Evolutionary conservation across 2,113 vertebrate genomes (phyloP).

Genomic region (Urocolius indicus): DNA sequence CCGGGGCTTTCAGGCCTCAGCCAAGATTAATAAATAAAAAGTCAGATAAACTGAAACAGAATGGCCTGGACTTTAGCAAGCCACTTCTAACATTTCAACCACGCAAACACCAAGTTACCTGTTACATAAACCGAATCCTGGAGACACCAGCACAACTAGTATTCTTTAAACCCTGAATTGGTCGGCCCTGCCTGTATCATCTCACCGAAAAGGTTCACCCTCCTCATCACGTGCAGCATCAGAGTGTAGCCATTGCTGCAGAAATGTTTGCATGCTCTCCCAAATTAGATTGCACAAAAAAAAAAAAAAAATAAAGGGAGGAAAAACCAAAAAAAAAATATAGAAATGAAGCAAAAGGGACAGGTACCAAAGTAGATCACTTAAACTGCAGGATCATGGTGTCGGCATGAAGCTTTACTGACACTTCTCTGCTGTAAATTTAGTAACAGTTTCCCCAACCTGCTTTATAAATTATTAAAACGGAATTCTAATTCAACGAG

Average conservation of each 20-base stretch:
- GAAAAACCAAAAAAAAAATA: not conserved
- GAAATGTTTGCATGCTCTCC: conserved; percentile 21
- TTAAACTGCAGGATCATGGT: conserved; percentile 72
- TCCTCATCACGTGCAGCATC: conserved; percentile 24
- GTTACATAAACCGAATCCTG: conserved; percentile 49
- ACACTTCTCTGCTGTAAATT: conserved; percentile 70
- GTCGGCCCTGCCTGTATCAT: not conserved
- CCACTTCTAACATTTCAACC: conserved; percentile 36
- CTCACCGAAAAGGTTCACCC: not conserved
- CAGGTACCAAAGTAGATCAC: conserved; percentile 45
- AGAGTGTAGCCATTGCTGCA: conserved; percentile 35
- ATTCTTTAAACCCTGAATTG: not conserved
- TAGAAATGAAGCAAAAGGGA: not conserved
- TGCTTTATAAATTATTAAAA: conserved; percentile 72
- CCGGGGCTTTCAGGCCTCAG: conserved; percentile 16
- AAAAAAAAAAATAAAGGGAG: not conserved
- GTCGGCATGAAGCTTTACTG: conserved; percentile 56
- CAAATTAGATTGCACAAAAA: conserved; percentile 10
- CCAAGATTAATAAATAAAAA: conserved; percentile 67
- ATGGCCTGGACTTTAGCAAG: conserved; percentile 53
- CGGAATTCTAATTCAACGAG: conserved; percentile 69
- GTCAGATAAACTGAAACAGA: conserved; percentile 54
- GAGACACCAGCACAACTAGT: conserved; percentile 39
- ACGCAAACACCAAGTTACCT: conserved; percentile 35
- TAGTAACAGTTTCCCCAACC: conserved; percentile 66